Evolutionary conservation across 2,888 invertebrate species (phyloP), one percentile per base, ranked within the genome.

Genomic region (Coenonympha arcania): DNA sequence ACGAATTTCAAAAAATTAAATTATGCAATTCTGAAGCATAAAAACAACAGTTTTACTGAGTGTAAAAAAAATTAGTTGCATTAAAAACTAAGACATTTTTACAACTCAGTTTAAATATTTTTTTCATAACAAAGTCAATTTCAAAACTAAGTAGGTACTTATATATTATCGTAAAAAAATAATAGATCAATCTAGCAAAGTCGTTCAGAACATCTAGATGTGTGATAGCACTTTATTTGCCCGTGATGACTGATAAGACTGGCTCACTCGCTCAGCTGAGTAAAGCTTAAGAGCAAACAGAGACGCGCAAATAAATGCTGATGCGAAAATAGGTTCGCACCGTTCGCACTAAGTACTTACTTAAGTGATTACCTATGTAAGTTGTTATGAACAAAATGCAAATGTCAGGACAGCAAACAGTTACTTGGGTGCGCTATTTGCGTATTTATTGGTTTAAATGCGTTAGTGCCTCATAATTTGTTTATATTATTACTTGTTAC

Each of bases 231-330:
- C 31, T 31, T 1, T 33, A 33, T 43, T 43, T 43, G 15, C 20
- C 15, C 30, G 30, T 43, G 43, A 43, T 43, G 33, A 43, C n/a
- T n/a, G 33, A 43, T 22, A 43, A n/a, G 11, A 43, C 19, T 34
- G 15, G 28, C 19, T 36, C 19, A 36, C 13, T 28, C 19, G 34
- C 36, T 36, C 36, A 45, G 26, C 36, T 45, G 19, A 28, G 19
- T 19, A 45, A 43, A 43, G n/a, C 20, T 33, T 8, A 31, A 22
- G 2, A 8, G 30, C 20, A 43, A 43, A 43, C 20, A 43, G 13
- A 5, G 30, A 9, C 13, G 15, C 20, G 8, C 13, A 43, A 43
- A 43, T 31, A 43, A 43, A 43, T 20, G 43, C 20, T 9, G 6
- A 8, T 20, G 43, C 20, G 20, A 43, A 43, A 43, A 43, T 43